Evolutionary conservation across 2,888 invertebrate species (phyloP).

Genomic region (Odontocolon sp.): DNA sequence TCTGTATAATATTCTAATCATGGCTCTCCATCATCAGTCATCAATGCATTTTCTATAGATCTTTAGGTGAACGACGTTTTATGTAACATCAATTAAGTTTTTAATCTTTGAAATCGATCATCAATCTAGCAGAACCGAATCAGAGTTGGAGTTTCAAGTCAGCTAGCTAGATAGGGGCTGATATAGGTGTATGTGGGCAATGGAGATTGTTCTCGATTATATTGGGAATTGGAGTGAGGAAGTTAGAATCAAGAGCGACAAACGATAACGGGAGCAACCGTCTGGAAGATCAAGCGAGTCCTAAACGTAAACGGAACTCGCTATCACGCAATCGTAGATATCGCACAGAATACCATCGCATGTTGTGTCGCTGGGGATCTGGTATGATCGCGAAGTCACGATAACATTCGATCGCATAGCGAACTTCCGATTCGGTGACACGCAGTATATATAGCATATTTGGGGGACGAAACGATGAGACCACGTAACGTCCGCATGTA

Average conservation of each 20-base stretch:
- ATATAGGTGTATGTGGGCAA: slow-evolving; percentile 32
- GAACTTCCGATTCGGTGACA: slow-evolving; percentile 37
- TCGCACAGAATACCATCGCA: slow-evolving; percentile 23
- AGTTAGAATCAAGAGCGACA: slow-evolving; percentile 49
- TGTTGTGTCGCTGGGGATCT: slow-evolving; percentile 7
- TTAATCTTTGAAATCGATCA: too few species aligned
- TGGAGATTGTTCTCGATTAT: slow-evolving; percentile 32
- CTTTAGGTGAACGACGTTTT: too few species aligned
- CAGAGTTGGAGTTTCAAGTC: background rate
- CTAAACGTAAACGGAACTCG: slow-evolving; percentile 40
- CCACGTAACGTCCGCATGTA: slow-evolving; percentile 27
- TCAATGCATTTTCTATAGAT: too few species aligned
- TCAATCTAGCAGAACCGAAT: slow-evolving; percentile 24
- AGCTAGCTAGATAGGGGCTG: slow-evolving; percentile 8
- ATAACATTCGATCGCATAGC: slow-evolving; percentile 49
- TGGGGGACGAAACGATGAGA: slow-evolving; percentile 22
- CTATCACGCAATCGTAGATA: slow-evolving; percentile 45
- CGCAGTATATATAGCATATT: slow-evolving; percentile 21
- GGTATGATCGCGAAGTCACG: slow-evolving; percentile 34
- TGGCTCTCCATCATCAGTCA: too few species aligned
- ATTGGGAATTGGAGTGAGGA: slow-evolving; percentile 23
- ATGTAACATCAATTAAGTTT: too few species aligned
- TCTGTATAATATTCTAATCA: too few species aligned
- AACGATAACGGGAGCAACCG: slow-evolving; percentile 45
- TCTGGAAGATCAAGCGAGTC: slow-evolving; percentile 2